Percentiles rank a stretch among this genome's conserved stretches.
These are phyloP conservation scores for Peromyscus polionotus DNA, from an alignment of 2,113 vertebrate genomes.

Conservation along the genomic window DNA sequence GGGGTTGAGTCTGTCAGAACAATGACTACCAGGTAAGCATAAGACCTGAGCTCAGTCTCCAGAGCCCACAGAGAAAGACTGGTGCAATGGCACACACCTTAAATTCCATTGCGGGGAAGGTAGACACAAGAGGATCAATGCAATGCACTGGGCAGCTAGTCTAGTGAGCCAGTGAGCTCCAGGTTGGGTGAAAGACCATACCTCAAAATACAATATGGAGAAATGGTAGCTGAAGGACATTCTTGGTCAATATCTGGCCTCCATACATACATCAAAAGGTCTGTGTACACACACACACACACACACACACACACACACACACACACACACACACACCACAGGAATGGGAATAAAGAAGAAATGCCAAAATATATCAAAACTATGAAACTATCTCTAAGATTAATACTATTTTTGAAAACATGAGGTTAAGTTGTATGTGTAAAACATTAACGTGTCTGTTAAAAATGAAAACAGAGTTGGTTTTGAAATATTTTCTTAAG, in stretches of 20 bases:
- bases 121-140: background rate
- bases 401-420: conserved; percentile 24
- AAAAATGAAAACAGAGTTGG: background rate
- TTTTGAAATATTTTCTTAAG: background rate
- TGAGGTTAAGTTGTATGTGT: background rate
- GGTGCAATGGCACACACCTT: too few relatives aligned
- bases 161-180: background rate
- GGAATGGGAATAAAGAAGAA: background rate
- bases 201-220: background rate
- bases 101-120: background rate
- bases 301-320: background rate
- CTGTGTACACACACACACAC: background rate
- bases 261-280: background rate
- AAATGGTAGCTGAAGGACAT: background rate
- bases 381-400: background rate
- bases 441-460: background rate
- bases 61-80: background rate
- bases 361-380: background rate
- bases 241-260: background rate
- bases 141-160: background rate
- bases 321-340: background rate
- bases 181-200: background rate
- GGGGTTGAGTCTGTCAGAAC: too few relatives aligned
- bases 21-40: too few relatives aligned
- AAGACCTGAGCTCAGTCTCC: background rate